phyloP scores from a whole-genome alignment of 1,140 invertebrate species.

The Drosophila pandora region DNA sequence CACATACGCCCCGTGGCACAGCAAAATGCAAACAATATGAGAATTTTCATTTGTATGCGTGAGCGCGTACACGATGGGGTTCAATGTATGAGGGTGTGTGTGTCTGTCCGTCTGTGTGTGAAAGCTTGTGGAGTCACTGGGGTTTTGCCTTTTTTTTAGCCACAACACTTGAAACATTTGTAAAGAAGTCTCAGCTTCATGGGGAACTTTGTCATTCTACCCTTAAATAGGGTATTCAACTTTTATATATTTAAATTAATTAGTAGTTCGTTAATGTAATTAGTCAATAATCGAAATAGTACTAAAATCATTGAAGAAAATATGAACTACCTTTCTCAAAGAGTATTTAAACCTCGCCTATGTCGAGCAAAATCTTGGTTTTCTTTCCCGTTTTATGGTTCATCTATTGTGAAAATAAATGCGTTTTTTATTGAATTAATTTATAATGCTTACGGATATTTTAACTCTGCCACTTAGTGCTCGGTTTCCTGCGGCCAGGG shows the following conservation, averaged over 20 bases:
- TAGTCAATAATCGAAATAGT: too few relatives aligned
- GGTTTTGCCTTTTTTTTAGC: constrained; percentile 18
- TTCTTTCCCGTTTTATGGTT: constrained; percentile 5
- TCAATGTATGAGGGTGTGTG: neutral
- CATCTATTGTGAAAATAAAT: constrained; percentile 68
- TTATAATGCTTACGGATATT: constrained; percentile 61
- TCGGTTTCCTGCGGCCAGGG: constrained; percentile 94
- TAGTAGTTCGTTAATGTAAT: too few relatives aligned
- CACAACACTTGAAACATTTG: constrained; percentile 26
- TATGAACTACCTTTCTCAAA: too few relatives aligned
- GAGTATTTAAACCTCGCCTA: too few relatives aligned
- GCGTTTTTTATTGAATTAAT: constrained; percentile 74
- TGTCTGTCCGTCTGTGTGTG: constrained; percentile 4
- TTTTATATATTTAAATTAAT: too few relatives aligned
- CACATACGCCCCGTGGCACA: constrained; percentile 56
- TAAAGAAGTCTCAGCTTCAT: neutral
- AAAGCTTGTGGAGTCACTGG: constrained; percentile 2
- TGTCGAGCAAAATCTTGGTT: too few relatives aligned
- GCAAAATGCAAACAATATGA: constrained; percentile 56
- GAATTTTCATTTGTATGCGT: constrained; percentile 67
- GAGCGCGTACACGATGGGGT: constrained; percentile 32
- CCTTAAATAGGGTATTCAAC: too few relatives aligned
- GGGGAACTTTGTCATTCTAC: constrained; percentile 50
- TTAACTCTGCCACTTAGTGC: constrained; percentile 86
- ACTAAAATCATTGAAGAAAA: too few relatives aligned